A percentile compares a stretch with the other conserved stretches of the same genome.
phyloP scores from a whole-genome alignment of 2,888 invertebrate species.

The Atherix ibis region DNA sequence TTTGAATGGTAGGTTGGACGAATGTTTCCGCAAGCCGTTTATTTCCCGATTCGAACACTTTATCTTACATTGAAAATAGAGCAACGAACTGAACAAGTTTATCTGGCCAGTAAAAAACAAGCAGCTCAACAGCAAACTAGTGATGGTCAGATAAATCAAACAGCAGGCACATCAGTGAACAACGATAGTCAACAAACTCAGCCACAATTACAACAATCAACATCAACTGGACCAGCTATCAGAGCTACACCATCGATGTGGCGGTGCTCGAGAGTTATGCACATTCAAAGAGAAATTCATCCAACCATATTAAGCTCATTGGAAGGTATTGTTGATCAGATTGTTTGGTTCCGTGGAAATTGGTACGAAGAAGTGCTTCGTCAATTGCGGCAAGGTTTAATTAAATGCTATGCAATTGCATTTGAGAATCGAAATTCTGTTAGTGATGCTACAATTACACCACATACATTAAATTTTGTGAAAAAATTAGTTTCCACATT shows the following conservation, averaged over 20 bases:
- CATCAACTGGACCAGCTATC: slow-evolving; percentile 56
- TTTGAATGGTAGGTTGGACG: slow-evolving; percentile 52
- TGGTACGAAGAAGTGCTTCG: slow-evolving; percentile 94
- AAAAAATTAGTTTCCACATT: slow-evolving; percentile 90
- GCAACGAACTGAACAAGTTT: slow-evolving; percentile 64
- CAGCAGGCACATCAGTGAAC: slow-evolving; percentile 2
- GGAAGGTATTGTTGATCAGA: slow-evolving; percentile 90
- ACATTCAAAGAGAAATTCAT: slow-evolving; percentile 87
- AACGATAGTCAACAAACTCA: slow-evolving; percentile 5
- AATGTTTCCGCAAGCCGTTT: slow-evolving; percentile 92
- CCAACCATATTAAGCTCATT: slow-evolving; percentile 87
- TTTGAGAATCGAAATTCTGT: slow-evolving; percentile 86
- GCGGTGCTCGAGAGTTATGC: slow-evolving; percentile 94
- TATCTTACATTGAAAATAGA: slow-evolving; percentile 85
- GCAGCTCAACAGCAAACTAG: slow-evolving; percentile 15
- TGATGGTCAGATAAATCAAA: slow-evolving; percentile 1
- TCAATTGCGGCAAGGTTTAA: slow-evolving; percentile 80
- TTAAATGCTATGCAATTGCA: slow-evolving; percentile 90
- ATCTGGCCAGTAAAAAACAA: slow-evolving; percentile 32
- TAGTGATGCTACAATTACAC: slow-evolving; percentile 83
- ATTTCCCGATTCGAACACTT: slow-evolving; percentile 87
- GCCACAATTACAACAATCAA: slow-evolving; percentile 7
- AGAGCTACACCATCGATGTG: slow-evolving; percentile 92
- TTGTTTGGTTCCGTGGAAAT: slow-evolving; percentile 97
- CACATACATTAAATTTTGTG: slow-evolving; percentile 87